Evolutionary conservation across 2,888 invertebrate genomes (phyloP), one percentile per base, ranked within the genome.

Genomic region (Eupithecia subumbrata): DNA sequence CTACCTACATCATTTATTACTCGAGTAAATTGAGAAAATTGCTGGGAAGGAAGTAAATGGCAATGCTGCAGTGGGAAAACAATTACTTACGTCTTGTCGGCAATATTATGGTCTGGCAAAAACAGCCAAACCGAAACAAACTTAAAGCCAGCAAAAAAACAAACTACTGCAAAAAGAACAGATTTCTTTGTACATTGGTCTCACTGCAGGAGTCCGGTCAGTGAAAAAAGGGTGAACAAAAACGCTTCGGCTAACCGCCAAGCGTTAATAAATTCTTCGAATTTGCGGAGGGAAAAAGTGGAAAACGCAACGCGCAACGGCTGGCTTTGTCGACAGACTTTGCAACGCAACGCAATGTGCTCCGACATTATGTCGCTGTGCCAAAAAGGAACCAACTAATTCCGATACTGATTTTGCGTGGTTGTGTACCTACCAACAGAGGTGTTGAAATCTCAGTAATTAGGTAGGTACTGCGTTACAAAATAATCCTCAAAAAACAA

Each of bases 211-310:
- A 88, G 85, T 84, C 82, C 84, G 87, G 88, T 86, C 88, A 87
- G 85, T 84, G 84, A 85, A 89, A 92, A 92, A 92, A 89, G 84
- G 85, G 82, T 79, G 84, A 87, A 88, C 88, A 90, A 92, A 91
- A 92, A 90, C 87, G 81, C 84, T 89, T 88, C 91, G 90, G 91
- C 90, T 90, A 89, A 92, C 92, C 93, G 90, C 92, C 90, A 90
- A 92, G 89, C 91, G 92, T 91, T 92, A 92, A 93, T 93, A 93
- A 93, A 93, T 93, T 92, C 91, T 90, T 91, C 85, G 90, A 90
- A 91, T 91, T 91, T 91, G 89, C 86, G 83, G 88, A 84, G 84
- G 81, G 86, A 85, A 84, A 85, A 84, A 85, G 85, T 83, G 88
- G 84, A 88, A 89, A 87, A 85, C 85, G 86, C 84, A 84, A 82